These are phyloP conservation scores for Globia sparganii DNA, from an alignment of 2,888 invertebrate species.

Conservation along the genomic window DNA sequence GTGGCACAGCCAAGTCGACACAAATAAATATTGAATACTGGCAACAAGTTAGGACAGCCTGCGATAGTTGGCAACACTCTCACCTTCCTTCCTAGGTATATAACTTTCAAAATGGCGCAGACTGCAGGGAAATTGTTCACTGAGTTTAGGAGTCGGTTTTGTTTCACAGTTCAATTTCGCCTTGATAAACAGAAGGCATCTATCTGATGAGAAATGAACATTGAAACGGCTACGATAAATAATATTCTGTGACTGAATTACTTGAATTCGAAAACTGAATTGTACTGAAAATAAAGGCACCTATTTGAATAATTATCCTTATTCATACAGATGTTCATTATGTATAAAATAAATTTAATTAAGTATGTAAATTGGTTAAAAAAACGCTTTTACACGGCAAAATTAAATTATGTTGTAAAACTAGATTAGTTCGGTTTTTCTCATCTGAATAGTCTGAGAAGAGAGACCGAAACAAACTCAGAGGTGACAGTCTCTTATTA, in stretches of 20 bases:
- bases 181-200: neutral
- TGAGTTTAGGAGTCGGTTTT: neutral
- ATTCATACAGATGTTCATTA: neutral
- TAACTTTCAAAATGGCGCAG: neutral
- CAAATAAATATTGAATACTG: constrained; percentile 21
- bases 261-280: neutral
- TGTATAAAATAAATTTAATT: neutral
- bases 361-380: neutral
- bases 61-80: constrained; percentile 8
- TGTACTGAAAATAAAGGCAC: neutral
- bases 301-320: neutral
- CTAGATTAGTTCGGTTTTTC: neutral
- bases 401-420: neutral
- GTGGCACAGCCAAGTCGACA: constrained; percentile 2
- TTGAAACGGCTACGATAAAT: neutral
- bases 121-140: constrained; percentile 23
- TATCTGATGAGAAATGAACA: neutral
- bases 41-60: constrained; percentile 31
- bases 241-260: neutral
- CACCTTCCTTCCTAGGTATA: neutral
- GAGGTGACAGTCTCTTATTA: neutral
- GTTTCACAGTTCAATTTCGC: neutral
- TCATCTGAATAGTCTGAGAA: neutral
- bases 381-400: neutral
- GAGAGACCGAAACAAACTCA: neutral